Evolutionary conservation across 2,113 vertebrate species (phyloP).

Genomic region (Trematocara nigrifrons): DNA sequence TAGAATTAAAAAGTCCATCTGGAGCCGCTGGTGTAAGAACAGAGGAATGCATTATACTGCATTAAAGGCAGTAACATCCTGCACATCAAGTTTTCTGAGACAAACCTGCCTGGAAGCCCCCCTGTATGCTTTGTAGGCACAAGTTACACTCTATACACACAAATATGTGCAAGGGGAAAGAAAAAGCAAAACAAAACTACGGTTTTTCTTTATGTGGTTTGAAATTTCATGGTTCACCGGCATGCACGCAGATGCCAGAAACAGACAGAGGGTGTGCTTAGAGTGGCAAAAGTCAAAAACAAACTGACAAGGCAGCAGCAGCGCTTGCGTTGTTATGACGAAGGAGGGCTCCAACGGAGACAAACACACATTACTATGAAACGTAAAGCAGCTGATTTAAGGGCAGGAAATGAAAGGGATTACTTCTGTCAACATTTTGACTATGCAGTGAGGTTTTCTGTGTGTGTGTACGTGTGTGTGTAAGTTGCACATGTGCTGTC

Average conservation of each 20-base stretch:
- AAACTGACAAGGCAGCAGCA: slow-evolving; percentile 1
- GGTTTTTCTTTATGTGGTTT: neutral
- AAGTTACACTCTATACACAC: neutral
- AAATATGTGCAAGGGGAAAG: neutral
- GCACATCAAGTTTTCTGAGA: slow-evolving; percentile 24
- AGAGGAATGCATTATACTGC: slow-evolving; percentile 11
- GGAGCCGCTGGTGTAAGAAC: neutral
- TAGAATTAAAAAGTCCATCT: neutral
- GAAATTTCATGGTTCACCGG: slow-evolving; percentile 8
- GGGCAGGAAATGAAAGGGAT: neutral
- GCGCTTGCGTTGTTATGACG: neutral
- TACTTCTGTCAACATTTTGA: slow-evolving; percentile 8
- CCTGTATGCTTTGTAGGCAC: neutral
- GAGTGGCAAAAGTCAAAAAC: slow-evolving; percentile 5
- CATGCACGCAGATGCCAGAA: neutral
- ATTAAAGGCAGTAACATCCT: slow-evolving; percentile 20
- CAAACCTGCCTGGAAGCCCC: neutral
- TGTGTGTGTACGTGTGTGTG: slow-evolving; percentile 1
- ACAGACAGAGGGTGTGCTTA: neutral
- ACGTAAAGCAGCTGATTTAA: neutral
- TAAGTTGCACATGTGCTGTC: slow-evolving; percentile 16
- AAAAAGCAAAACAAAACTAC: neutral
- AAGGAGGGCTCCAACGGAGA: neutral
- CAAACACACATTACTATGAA: neutral
- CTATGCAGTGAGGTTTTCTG: neutral